These are phyloP conservation scores for Chrysina gloriosa DNA, from an alignment of 2,888 invertebrate genomes.

Conservation along the genomic window DNA sequence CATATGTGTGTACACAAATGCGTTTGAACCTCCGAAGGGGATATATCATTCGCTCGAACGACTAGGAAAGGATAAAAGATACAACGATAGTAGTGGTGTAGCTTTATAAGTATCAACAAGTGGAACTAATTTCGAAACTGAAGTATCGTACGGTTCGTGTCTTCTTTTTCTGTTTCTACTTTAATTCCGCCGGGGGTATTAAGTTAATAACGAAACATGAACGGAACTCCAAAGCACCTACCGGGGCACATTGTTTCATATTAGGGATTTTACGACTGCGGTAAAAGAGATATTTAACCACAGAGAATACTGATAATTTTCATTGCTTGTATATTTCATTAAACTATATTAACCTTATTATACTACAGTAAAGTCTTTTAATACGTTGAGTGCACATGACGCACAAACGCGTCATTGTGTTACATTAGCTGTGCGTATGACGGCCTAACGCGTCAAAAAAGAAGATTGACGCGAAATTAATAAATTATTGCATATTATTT, in stretches of 20 bases:
- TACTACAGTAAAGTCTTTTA: too few relatives aligned
- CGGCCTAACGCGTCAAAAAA: too few relatives aligned
- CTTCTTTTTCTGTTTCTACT: not conserved
- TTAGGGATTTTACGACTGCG: not conserved
- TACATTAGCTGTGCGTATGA: too few relatives aligned
- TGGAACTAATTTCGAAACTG: conserved; percentile 16
- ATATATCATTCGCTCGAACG: not conserved
- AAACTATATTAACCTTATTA: too few relatives aligned
- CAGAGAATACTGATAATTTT: too few relatives aligned
- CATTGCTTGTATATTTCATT: too few relatives aligned
- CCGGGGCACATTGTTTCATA: not conserved
- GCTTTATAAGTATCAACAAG: conserved; percentile 13
- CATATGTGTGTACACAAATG: too few relatives aligned
- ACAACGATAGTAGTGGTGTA: not conserved
- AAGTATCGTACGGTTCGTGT: not conserved
- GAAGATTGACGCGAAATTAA: too few relatives aligned
- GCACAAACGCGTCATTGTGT: too few relatives aligned
- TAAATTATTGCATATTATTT: too few relatives aligned
- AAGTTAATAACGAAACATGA: conserved; percentile 5
- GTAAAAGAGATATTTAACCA: too few relatives aligned
- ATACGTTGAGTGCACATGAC: too few relatives aligned
- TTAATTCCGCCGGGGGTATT: conserved; percentile 18
- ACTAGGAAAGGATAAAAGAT: not conserved
- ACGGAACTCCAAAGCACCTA: not conserved
- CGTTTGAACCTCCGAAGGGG: not conserved